These are phyloP conservation scores for Busseola fusca DNA, from an alignment of 2,888 invertebrate genomes.

Conservation along the genomic window DNA sequence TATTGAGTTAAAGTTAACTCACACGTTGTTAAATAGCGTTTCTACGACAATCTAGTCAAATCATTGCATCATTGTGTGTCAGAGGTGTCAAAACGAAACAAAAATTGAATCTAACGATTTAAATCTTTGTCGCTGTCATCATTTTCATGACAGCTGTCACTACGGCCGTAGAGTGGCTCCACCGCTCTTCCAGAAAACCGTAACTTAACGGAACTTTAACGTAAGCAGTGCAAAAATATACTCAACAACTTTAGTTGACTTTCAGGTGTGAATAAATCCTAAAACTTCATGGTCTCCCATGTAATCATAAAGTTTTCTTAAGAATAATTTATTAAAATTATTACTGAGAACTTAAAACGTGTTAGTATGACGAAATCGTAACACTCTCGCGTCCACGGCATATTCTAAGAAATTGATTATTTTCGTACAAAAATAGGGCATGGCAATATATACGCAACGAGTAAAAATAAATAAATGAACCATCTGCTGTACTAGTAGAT, in stretches of 20 bases:
- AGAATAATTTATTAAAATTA: constrained; percentile 33
- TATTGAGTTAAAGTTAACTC: too few species aligned
- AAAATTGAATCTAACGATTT: background rate
- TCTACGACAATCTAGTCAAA: background rate
- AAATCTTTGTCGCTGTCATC: background rate
- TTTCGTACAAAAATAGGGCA: constrained; percentile 64
- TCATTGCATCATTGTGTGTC: background rate
- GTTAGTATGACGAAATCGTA: constrained; percentile 44
- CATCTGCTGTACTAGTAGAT: constrained; percentile 55
- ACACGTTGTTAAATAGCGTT: too few species aligned
- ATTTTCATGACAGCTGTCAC: background rate
- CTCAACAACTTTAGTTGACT: background rate
- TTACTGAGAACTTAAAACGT: constrained; percentile 28
- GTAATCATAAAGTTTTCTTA: background rate
- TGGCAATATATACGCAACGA: constrained; percentile 54
- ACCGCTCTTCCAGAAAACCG: background rate
- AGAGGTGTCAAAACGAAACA: background rate
- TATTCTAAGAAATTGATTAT: constrained; percentile 64
- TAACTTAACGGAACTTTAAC: background rate
- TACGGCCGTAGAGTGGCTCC: background rate
- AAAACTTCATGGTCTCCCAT: background rate
- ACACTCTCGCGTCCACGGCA: constrained; percentile 39
- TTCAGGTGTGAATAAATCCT: background rate
- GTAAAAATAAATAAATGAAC: constrained; percentile 62
- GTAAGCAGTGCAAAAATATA: background rate